Percentiles rank a stretch among this genome's conserved stretches.
These are phyloP conservation scores for Cathartes aura DNA, from an alignment of 2,113 vertebrate species.

Conservation along the genomic window DNA sequence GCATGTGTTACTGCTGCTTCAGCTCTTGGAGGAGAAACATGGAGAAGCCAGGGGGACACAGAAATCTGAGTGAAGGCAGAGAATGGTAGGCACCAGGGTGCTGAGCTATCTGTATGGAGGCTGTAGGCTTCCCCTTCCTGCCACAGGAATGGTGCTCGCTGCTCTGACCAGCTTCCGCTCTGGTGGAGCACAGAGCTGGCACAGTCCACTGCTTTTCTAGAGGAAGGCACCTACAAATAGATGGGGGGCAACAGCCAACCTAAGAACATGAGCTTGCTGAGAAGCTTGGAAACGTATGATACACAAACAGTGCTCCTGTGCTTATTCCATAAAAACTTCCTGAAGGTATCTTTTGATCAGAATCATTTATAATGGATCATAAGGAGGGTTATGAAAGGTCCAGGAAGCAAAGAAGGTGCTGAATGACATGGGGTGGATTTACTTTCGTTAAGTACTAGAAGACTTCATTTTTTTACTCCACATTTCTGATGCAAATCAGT, in stretches of 20 bases:
- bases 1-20: background rate
- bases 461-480: background rate
- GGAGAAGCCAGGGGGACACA: background rate
- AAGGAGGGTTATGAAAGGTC: background rate
- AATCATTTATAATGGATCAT: background rate
- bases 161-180: background rate
- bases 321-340: background rate
- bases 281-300: background rate
- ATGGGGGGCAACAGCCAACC: background rate
- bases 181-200: background rate
- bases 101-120: background rate
- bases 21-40: background rate
- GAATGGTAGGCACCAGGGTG: background rate
- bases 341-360: background rate
- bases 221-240: background rate
- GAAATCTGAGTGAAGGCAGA: background rate
- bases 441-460: background rate
- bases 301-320: background rate
- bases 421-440: background rate
- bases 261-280: background rate
- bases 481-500: background rate
- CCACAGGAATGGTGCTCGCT: fast-evolving
- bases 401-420: background rate
- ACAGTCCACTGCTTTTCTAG: background rate
- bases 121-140: background rate